phyloP scores from a whole-genome alignment of 2,113 vertebrate genomes.

The Clarias batrachus region DNA sequence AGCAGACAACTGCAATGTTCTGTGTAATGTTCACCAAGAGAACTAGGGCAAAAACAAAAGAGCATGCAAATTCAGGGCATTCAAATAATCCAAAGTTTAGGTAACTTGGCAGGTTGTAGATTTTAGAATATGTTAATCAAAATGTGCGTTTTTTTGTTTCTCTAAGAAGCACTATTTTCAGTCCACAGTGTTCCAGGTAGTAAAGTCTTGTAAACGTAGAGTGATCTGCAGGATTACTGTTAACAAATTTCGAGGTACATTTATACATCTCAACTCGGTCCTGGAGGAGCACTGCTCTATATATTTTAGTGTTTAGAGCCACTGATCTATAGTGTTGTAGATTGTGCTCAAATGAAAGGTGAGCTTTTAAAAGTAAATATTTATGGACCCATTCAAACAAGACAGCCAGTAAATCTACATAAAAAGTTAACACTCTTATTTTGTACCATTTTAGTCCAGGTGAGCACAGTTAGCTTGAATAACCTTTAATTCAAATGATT shows the following conservation, averaged over 20 bases:
- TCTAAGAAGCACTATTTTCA: background rate
- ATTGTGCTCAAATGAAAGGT: background rate
- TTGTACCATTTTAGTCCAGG: background rate
- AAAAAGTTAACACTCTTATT: background rate
- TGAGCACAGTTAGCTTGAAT: background rate
- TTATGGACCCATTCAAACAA: background rate
- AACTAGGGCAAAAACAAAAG: background rate
- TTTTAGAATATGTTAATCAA: background rate
- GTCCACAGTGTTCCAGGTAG: too few species aligned
- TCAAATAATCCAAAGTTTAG: background rate
- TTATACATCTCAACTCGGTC: background rate
- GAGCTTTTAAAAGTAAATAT: background rate
- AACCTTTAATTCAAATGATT: constrained; percentile 58
- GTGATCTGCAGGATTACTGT: background rate
- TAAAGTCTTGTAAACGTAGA: background rate
- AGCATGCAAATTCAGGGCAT: background rate
- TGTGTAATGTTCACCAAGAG: background rate
- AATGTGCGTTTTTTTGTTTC: background rate
- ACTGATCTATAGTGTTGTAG: background rate
- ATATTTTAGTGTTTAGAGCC: too few species aligned
- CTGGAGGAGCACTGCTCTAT: too few species aligned
- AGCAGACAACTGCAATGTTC: background rate
- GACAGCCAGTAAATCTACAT: background rate
- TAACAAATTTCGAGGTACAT: background rate
- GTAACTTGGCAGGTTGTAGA: background rate